A percentile compares a stretch with the other conserved stretches of the same genome.
Evolutionary conservation across 2,888 invertebrate species (phyloP).

Genomic region (Neria commutata): DNA sequence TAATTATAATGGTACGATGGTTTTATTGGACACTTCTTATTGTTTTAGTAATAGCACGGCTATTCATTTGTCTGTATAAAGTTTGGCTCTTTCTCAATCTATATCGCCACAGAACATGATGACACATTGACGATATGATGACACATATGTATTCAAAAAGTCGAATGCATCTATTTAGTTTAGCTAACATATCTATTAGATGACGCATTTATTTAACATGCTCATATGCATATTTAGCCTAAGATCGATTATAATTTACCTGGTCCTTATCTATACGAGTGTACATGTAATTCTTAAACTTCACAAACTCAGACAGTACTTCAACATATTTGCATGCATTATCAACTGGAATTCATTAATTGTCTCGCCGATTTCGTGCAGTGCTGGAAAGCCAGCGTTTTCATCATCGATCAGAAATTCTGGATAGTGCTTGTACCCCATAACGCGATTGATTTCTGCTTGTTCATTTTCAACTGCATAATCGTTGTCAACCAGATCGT

Average conservation of each 20-base stretch:
- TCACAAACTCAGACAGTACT: slow-evolving; percentile 59
- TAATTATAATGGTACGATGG: no score
- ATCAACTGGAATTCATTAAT: slow-evolving; percentile 61
- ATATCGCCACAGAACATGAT: no score
- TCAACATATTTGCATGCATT: slow-evolving; percentile 61
- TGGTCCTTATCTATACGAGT: neutral
- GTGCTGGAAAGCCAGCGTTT: slow-evolving; percentile 53
- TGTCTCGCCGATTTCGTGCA: slow-evolving; percentile 61
- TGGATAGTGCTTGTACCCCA: slow-evolving; percentile 49
- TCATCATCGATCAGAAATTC: slow-evolving; percentile 53
- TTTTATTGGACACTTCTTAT: no score
- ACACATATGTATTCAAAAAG: no score
- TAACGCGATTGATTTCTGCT: slow-evolving; percentile 48
- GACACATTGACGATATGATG: no score
- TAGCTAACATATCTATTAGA: neutral
- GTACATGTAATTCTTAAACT: neutral
- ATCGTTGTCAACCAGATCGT: slow-evolving; percentile 35
- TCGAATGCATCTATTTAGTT: neutral
- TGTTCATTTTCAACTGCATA: slow-evolving; percentile 34
- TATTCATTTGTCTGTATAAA: no score
- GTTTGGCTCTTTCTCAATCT: no score
- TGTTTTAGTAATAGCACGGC: no score
- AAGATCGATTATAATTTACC: slow-evolving; percentile 17
- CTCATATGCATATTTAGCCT: slow-evolving; percentile 9
- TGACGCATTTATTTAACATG: neutral